phyloP scores from a whole-genome alignment of 2,888 invertebrate genomes.

The Epinotia nisella region DNA sequence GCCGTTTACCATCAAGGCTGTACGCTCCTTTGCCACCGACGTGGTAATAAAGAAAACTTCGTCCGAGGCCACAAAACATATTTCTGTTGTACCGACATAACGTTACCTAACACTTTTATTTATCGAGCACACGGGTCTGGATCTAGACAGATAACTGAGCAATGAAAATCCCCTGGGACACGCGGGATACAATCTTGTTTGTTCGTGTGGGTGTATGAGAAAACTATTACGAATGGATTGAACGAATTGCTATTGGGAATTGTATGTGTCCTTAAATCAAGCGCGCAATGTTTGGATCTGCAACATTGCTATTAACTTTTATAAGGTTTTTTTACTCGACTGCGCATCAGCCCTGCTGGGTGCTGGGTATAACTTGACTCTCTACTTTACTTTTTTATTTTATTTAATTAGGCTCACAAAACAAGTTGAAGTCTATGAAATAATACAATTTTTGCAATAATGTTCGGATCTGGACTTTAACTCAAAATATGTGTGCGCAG shows the following conservation, averaged over 20 bases:
- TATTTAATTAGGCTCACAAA: too few species aligned
- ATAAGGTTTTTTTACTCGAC: not conserved
- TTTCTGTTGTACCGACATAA: not conserved
- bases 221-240: conserved; percentile 32
- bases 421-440: too few species aligned
- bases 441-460: too few species aligned
- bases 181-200: conserved; percentile 1
- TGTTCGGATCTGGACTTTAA: too few species aligned
- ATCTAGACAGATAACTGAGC: conserved; percentile 22
- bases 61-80: too few species aligned
- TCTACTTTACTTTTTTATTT: too few species aligned
- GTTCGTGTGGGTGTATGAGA: conserved; percentile 17
- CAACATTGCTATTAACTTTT: conserved; percentile 13
- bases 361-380: too few species aligned
- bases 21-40: too few species aligned
- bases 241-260: conserved; percentile 10
- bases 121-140: conserved; percentile 19
- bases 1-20: too few species aligned
- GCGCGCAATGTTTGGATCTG: not conserved
- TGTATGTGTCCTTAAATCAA: not conserved
- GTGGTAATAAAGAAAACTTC: too few species aligned
- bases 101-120: conserved; percentile 3
- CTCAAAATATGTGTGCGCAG: too few species aligned
- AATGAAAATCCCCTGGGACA: conserved; percentile 28
- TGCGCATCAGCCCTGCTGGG: too few species aligned